phyloP scores from a whole-genome alignment of 1,140 invertebrate species.

The Oncopeltus fasciatus region DNA sequence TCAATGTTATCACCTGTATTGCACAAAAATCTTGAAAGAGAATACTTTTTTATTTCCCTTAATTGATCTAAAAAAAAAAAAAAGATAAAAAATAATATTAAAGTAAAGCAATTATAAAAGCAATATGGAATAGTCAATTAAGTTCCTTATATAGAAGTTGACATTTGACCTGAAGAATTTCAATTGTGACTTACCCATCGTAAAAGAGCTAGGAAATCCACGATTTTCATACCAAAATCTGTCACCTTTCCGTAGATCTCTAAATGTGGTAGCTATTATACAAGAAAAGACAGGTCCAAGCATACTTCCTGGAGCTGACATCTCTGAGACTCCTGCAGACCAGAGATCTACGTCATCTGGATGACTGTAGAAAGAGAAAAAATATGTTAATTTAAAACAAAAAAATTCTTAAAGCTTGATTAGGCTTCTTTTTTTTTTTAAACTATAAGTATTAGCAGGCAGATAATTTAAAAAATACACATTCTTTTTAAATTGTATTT shows the following conservation, averaged over 20 bases:
- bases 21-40: constrained; percentile 77
- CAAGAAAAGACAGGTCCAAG: constrained; percentile 90
- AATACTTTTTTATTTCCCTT: constrained; percentile 71
- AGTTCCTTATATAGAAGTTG: no score
- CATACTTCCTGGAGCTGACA: constrained; percentile 68
- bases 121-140: no score
- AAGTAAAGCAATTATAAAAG: background rate
- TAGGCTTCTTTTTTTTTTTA: no score
- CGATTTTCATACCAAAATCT: constrained; percentile 60
- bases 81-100: background rate
- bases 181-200: constrained; percentile 35
- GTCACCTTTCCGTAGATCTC: constrained; percentile 76
- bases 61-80: constrained; percentile 54
- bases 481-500: no score
- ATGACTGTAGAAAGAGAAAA: constrained; percentile 41
- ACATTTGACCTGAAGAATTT: no score
- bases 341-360: constrained; percentile 79
- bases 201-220: constrained; percentile 69
- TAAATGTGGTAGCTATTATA: constrained; percentile 90
- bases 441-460: no score
- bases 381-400: background rate
- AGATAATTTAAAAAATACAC: no score
- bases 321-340: constrained; percentile 84
- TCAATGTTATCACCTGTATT: constrained; percentile 85
- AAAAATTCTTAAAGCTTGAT: no score